Conservation (phyloP, 2,888 invertebrate genomes). For the Pristionchus entomophagus region DNA sequence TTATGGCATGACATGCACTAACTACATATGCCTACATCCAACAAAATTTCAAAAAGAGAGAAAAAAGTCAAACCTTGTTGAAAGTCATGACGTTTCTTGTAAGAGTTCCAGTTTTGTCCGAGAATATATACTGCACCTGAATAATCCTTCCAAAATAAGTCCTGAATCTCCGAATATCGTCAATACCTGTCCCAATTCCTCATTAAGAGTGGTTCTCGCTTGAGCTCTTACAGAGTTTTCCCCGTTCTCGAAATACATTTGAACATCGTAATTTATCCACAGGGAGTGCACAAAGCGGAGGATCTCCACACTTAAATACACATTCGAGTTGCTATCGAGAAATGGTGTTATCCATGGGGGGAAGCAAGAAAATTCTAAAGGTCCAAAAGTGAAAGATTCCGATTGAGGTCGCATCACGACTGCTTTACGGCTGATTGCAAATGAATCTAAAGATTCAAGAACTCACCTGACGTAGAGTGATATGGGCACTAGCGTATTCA, state of each 20-base stretch:
- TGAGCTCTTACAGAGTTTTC: constrained; percentile 76
- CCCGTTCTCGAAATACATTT: constrained; percentile 88
- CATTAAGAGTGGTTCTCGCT: constrained; percentile 96
- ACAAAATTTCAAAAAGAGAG: too few relatives aligned
- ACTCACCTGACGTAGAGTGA: constrained; percentile 96
- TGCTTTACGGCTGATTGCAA: too few relatives aligned
- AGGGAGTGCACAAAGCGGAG: constrained; percentile 98
- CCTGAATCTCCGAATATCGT: not conserved
- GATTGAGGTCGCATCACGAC: too few relatives aligned
- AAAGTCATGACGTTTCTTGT: constrained; percentile 99
- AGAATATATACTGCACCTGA: constrained; percentile 98
- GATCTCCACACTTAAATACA: constrained; percentile 85
- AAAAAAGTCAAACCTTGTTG: constrained; percentile 98
- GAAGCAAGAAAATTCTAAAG: too few relatives aligned
- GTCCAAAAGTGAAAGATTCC: too few relatives aligned
- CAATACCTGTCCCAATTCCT: constrained; percentile 80
- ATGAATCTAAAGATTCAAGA: too few relatives aligned
- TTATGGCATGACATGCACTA: too few relatives aligned
- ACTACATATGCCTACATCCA: too few relatives aligned
- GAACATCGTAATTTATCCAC: constrained; percentile 98
- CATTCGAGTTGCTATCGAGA: too few relatives aligned
- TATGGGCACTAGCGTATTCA: constrained; percentile 99
- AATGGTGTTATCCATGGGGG: too few relatives aligned
- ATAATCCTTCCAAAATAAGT: too few relatives aligned
- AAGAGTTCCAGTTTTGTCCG: constrained; percentile 98